These are phyloP conservation scores for Parambassis ranga DNA, from an alignment of 2,797 vertebrate species.

Conservation along the genomic window DNA sequence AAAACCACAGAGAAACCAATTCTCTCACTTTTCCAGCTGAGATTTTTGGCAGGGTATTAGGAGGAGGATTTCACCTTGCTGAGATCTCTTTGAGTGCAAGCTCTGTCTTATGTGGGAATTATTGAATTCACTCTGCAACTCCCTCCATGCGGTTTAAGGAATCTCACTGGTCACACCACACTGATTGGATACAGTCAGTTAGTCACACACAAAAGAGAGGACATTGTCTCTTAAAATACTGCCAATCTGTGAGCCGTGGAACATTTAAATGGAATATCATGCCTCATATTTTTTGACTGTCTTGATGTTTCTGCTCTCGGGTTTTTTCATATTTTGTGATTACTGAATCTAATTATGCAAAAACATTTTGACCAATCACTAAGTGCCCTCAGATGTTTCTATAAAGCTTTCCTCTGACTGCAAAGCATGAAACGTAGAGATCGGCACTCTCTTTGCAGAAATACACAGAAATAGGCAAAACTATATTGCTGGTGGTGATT, in stretches of 20 bases:
- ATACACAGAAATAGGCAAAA: too few relatives aligned
- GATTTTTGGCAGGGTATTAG: constrained; percentile 56
- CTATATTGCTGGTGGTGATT: too few relatives aligned
- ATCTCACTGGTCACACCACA: constrained; percentile 49
- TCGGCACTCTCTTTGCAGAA: too few relatives aligned
- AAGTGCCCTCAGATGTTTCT: too few relatives aligned
- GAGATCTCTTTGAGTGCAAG: constrained; percentile 49
- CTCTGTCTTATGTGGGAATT: constrained; percentile 66
- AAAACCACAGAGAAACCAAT: constrained; percentile 53
- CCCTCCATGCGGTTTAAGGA: constrained; percentile 42
- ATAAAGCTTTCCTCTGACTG: too few relatives aligned
- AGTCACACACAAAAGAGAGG: constrained; percentile 51
- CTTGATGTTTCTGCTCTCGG: too few relatives aligned
- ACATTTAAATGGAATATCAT: too few relatives aligned
- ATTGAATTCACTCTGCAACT: constrained; percentile 66
- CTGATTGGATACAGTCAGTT: constrained; percentile 63
- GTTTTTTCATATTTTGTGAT: too few relatives aligned
- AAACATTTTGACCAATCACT: too few relatives aligned
- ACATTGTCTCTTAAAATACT: constrained; percentile 9
- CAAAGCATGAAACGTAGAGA: too few relatives aligned
- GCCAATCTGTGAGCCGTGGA: neutral
- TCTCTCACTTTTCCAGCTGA: constrained; percentile 49
- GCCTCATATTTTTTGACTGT: too few relatives aligned
- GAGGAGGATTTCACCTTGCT: constrained; percentile 56
- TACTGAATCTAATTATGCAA: too few relatives aligned